Percentiles rank a stretch among this genome's conserved stretches.
Conservation (phyloP, 2,888 invertebrate genomes). For the Ectobius pallidus region DNA sequence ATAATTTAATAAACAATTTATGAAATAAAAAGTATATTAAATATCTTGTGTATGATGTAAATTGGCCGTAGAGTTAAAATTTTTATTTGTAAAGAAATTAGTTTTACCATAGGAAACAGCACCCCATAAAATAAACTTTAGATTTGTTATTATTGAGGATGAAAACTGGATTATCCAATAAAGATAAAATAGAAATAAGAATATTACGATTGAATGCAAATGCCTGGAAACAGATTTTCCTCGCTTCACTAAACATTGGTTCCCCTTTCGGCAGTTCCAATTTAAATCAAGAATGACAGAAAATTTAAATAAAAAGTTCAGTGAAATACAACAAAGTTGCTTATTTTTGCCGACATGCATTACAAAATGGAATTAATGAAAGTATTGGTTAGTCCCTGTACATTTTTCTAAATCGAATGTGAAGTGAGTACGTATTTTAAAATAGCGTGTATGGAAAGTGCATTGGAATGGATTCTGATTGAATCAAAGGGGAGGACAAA, state of each 20-base stretch:
- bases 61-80: too few relatives aligned
- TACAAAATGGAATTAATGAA: background rate
- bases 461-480: conserved; percentile 12
- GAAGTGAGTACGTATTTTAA: background rate
- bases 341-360: background rate
- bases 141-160: too few relatives aligned
- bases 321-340: background rate
- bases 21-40: too few relatives aligned
- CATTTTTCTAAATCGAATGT: conserved; percentile 5
- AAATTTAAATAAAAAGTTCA: background rate
- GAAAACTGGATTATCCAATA: too few relatives aligned
- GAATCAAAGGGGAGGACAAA: background rate
- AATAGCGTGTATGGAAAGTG: background rate
- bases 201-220: too few relatives aligned
- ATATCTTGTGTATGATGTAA: too few relatives aligned
- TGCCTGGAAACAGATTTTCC: conserved; percentile 14
- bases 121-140: too few relatives aligned
- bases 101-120: too few relatives aligned
- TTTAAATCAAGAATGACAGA: background rate
- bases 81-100: too few relatives aligned
- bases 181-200: too few relatives aligned
- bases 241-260: background rate
- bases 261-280: background rate
- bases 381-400: background rate
- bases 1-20: too few relatives aligned